A percentile compares a stretch with the other conserved stretches of the same genome.
These are phyloP conservation scores for Embiotoca jacksoni DNA, from an alignment of 2,113 vertebrate genomes.

Conservation along the genomic window DNA sequence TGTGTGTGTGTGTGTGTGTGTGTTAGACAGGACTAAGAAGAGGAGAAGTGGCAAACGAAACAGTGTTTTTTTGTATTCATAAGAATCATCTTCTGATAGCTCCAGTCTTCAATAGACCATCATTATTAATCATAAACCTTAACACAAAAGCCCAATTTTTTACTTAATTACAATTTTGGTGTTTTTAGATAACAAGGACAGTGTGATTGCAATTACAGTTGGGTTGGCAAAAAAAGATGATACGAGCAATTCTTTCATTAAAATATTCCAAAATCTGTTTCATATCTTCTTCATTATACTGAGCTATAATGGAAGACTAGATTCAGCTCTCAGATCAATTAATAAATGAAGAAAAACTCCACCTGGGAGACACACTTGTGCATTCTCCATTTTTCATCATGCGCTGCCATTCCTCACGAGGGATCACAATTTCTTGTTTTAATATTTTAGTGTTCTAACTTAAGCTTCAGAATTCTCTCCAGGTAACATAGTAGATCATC, in stretches of 20 bases:
- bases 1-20: not conserved
- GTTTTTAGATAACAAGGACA: slow-evolving; percentile 80
- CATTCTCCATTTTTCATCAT: slow-evolving; percentile 79
- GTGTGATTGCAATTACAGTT: slow-evolving; percentile 67
- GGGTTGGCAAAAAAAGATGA: slow-evolving; percentile 60
- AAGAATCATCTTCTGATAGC: slow-evolving; percentile 79
- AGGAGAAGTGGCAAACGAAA: slow-evolving; percentile 51
- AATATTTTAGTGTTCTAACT: slow-evolving; percentile 87
- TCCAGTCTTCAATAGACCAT: slow-evolving; percentile 64
- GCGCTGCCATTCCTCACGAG: slow-evolving; percentile 66
- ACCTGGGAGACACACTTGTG: slow-evolving; percentile 74
- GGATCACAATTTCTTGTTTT: slow-evolving; percentile 83
- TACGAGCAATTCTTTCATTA: slow-evolving; percentile 76
- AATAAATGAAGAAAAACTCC: slow-evolving; percentile 81
- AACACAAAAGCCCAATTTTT: slow-evolving; percentile 79
- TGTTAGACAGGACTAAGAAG: not conserved
- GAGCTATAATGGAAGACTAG: slow-evolving; percentile 71
- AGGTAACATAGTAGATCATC: slow-evolving; percentile 85
- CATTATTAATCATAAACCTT: slow-evolving; percentile 73
- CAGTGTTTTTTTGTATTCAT: slow-evolving; percentile 79
- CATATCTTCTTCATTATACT: slow-evolving; percentile 77
- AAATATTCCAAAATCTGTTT: slow-evolving; percentile 74
- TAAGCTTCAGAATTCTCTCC: slow-evolving; percentile 82
- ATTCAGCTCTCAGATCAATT: slow-evolving; percentile 78
- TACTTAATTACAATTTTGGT: slow-evolving; percentile 77